Evolutionary conservation across 2,797 vertebrate species (phyloP), one percentile per base, ranked within the genome.

Genomic region (Podarcis lilfordi): DNA sequence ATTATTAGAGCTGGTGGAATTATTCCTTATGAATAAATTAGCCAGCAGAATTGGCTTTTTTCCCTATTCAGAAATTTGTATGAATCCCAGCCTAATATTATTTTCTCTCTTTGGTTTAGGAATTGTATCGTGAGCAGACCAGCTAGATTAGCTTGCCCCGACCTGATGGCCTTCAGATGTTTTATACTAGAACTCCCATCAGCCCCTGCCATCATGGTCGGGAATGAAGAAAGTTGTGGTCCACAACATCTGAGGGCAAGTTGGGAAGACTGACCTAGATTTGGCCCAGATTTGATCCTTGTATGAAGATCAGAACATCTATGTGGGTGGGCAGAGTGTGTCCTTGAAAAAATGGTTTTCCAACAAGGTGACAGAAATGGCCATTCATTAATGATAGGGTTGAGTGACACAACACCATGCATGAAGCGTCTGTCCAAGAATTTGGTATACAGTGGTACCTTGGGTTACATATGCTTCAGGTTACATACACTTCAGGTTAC

Each of bases 1-100:
- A 89, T 92, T 92, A 5, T 87, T 94, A 89, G 90, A 95, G 90
- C 92, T 92, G 87, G 82, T 93, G 86, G 91, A 93, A 90, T 94
- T 91, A 89, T 80, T 90, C 79, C 0, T 84, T 82, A 80, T 50
- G 92, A 91, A 89, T 93, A 94, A 94, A 94, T 94, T 92, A 93
- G 29, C 92, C 29, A 6, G 81, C 43, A 85, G 74, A 25, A 82
- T 91, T 92, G 82, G 45, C 29, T 86, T 85, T 77, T 32, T 21
- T 2, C 82, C 55, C 43, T 61, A 4, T 80, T 29, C 71, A 1
- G 29, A 87, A 76, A 86, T 85, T 88, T 89, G 64, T 91, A 91
- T 88, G 86, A 59, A 83, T 85, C 88, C 80, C 9, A 85, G 17
- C 80, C 80, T 80, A 74, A 85, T 66, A 50, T 82, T 3, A 23